A percentile compares a stretch with the other conserved stretches of the same genome.
Conservation (phyloP, 2,888 invertebrate genomes). For the Ophion ellenae region DNA sequence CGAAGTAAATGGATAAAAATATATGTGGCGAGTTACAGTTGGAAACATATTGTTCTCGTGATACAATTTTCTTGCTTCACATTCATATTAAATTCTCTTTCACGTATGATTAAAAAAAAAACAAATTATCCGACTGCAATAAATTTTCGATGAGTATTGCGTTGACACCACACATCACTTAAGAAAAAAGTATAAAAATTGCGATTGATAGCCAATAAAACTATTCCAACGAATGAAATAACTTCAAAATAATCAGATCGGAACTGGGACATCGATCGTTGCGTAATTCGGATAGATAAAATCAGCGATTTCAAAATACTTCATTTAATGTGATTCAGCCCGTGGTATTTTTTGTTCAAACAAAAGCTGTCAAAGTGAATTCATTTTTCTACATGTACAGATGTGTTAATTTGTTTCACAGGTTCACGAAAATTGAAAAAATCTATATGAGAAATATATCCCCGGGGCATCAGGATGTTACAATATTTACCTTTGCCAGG, state of each 20-base stretch:
- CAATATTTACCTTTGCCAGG: conserved; percentile 35
- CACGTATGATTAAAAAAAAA: no score
- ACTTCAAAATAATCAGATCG: not conserved
- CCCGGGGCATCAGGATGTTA: conserved; percentile 21
- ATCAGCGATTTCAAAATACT: not conserved
- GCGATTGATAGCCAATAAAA: no score
- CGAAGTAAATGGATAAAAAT: no score
- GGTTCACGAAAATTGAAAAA: conserved; percentile 11
- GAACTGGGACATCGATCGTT: not conserved
- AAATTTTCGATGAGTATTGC: no score
- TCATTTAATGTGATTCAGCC: not conserved
- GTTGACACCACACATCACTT: no score
- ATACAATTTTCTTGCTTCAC: no score
- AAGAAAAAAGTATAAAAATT: no score
- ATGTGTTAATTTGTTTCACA: conserved; percentile 16
- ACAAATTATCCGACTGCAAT: no score
- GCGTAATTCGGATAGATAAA: not conserved
- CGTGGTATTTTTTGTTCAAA: not conserved
- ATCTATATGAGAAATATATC: not conserved
- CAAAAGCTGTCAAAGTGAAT: not conserved
- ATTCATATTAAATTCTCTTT: no score
- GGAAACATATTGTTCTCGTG: no score
- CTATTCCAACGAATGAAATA: no score
- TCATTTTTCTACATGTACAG: not conserved
- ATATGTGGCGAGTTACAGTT: no score